phyloP scores from a whole-genome alignment of 1,140 invertebrate genomes.

The Asbolus verrucosus region DNA sequence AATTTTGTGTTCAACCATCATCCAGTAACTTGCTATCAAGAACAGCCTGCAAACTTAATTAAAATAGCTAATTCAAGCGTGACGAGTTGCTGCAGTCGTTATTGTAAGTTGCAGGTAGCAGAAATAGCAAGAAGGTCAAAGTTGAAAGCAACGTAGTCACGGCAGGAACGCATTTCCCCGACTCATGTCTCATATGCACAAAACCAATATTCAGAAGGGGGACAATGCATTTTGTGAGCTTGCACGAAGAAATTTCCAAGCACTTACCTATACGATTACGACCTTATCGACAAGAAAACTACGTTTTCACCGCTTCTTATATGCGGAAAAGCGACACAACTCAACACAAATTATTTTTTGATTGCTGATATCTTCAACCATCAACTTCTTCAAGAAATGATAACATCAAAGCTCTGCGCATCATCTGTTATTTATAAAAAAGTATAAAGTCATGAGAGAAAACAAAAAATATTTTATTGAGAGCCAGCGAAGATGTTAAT shows the following conservation, averaged over 20 bases:
- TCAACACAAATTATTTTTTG: slow-evolving; percentile 24
- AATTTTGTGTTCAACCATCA: slow-evolving; percentile 36
- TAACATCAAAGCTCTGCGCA: too few species aligned
- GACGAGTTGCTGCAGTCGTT: slow-evolving; percentile 35
- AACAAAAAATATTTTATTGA: too few species aligned
- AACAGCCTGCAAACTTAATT: slow-evolving; percentile 39
- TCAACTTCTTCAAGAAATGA: too few species aligned
- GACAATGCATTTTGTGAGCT: slow-evolving; percentile 40
- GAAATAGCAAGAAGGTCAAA: slow-evolving; percentile 38
- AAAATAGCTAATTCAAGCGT: slow-evolving; percentile 32
- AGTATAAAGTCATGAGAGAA: too few species aligned
- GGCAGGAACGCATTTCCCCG: slow-evolving; percentile 37
- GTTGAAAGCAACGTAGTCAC: slow-evolving; percentile 37
- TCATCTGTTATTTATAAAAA: too few species aligned
- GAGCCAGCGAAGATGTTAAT: too few species aligned
- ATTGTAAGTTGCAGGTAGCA: slow-evolving; percentile 37
- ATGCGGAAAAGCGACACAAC: slow-evolving; percentile 13
- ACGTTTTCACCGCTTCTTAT: slow-evolving; percentile 16
- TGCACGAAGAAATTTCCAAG: background rate
- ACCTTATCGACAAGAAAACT: slow-evolving; percentile 19
- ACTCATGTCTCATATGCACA: slow-evolving; percentile 40
- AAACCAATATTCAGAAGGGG: slow-evolving; percentile 39
- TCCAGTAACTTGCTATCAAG: slow-evolving; percentile 37
- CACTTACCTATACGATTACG: too few species aligned
- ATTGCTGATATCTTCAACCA: slow-evolving; percentile 15